Conservation (phyloP, 1,140 invertebrate genomes). For the Lutraria rhynchaena region DNA sequence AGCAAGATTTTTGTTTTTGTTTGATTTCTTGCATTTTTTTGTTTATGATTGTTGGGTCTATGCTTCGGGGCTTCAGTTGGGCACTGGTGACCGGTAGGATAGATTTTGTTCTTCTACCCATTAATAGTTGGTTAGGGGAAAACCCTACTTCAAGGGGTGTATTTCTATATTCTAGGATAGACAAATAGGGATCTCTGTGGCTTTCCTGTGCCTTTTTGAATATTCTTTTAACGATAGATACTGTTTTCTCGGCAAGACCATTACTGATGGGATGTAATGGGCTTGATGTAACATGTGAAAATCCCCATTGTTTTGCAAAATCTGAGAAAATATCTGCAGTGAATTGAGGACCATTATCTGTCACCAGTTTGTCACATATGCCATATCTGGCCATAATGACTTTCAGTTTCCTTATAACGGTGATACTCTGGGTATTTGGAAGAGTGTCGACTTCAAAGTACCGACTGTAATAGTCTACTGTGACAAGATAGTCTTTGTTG, state of each 20-base stretch:
- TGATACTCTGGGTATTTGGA: conserved; percentile 9
- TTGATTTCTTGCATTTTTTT: conserved; percentile 1
- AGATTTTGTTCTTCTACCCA: conserved; percentile 19
- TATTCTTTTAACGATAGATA: conserved; percentile 7
- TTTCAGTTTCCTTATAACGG: conserved; percentile 60
- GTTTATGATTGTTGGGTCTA: neutral
- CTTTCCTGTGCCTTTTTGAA: conserved; percentile 2
- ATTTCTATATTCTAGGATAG: conserved; percentile 28
- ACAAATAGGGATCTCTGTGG: conserved; percentile 10
- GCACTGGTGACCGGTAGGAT: neutral
- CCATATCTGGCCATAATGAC: conserved; percentile 3
- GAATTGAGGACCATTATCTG: conserved; percentile 62
- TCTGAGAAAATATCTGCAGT: neutral
- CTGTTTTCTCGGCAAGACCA: conserved; percentile 23
- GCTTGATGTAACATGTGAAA: conserved; percentile 9
- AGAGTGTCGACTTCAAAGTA: conserved; percentile 62
- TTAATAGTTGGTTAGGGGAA: conserved; percentile 1
- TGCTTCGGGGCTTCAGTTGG: neutral
- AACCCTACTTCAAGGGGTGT: conserved; percentile 3
- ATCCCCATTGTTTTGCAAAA: conserved; percentile 21
- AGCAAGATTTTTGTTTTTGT: conserved; percentile 15
- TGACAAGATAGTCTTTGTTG: conserved; percentile 24
- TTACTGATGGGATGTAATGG: conserved; percentile 4
- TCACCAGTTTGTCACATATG: conserved; percentile 58
- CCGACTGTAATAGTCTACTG: conserved; percentile 57